Percentiles rank a stretch among this genome's conserved stretches.
Evolutionary conservation across 2,113 vertebrate genomes (phyloP).

Genomic region (Lathamus discolor): DNA sequence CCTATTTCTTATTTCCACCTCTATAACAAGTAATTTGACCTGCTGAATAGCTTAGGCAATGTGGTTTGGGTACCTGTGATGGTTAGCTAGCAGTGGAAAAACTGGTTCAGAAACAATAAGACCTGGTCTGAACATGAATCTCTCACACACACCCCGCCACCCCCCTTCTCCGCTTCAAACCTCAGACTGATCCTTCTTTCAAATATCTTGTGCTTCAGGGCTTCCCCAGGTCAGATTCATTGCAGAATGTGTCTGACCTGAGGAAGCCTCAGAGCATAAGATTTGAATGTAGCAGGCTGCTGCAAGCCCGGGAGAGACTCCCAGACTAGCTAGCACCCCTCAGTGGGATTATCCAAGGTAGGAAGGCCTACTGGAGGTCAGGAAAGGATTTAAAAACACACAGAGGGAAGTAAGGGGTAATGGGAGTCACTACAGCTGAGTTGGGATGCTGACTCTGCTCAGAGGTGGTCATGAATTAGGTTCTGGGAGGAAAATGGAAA

Average conservation of each 20-base stretch:
- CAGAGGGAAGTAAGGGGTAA: constrained; percentile 52
- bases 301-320: constrained; percentile 60
- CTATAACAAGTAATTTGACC: constrained; percentile 55
- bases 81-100: constrained; percentile 64
- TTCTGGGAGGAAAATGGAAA: constrained; percentile 6
- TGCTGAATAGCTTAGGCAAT: constrained; percentile 56
- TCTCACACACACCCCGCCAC: background rate
- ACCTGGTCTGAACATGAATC: constrained; percentile 69
- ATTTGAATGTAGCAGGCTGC: constrained; percentile 68
- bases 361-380: constrained; percentile 63
- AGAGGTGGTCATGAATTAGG: constrained; percentile 33
- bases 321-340: constrained; percentile 48
- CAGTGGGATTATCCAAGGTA: constrained; percentile 60
- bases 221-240: constrained; percentile 73
- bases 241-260: constrained; percentile 69
- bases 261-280: constrained; percentile 71
- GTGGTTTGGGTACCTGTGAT: constrained; percentile 42
- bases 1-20: constrained; percentile 35
- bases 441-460: constrained; percentile 12
- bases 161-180: constrained; percentile 50
- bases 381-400: constrained; percentile 50
- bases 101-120: constrained; percentile 71
- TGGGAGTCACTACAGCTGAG: constrained; percentile 7
- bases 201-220: constrained; percentile 71
- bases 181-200: constrained; percentile 71